Evolutionary conservation across 2,888 invertebrate species (phyloP).

Genomic region (Tetragonula carbonaria): DNA sequence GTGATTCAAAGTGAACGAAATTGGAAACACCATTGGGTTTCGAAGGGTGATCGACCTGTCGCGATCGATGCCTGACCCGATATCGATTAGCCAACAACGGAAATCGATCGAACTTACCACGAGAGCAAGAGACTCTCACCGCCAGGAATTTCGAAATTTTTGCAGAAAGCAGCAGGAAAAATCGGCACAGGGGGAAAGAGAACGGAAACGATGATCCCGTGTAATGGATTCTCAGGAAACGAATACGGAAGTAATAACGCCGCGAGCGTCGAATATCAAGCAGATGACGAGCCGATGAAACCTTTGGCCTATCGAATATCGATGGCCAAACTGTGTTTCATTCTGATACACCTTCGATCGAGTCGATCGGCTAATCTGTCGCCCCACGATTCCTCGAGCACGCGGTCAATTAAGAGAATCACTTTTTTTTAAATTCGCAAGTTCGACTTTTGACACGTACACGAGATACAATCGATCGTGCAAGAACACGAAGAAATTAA

Average conservation of each 20-base stretch:
- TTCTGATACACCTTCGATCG: not conserved
- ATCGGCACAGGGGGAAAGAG: not conserved
- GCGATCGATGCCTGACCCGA: not conserved
- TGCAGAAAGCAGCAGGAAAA: not conserved
- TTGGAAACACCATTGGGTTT: not conserved
- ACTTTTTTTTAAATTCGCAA: too few relatives aligned
- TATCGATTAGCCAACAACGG: not conserved
- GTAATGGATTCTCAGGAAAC: not conserved
- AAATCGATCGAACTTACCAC: not conserved
- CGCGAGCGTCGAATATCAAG: constrained; percentile 31
- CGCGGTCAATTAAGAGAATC: not conserved
- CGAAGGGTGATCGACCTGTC: not conserved
- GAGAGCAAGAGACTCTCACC: not conserved
- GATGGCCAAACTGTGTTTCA: not conserved
- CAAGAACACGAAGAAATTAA: too few relatives aligned
- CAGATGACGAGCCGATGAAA: not conserved
- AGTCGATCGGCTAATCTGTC: not conserved
- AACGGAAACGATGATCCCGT: not conserved
- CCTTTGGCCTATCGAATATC: constrained; percentile 11
- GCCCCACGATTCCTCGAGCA: not conserved
- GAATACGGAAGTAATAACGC: constrained; percentile 28
- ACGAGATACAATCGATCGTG: too few relatives aligned
- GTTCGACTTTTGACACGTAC: too few relatives aligned
- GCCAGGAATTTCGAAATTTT: not conserved
- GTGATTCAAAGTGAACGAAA: not conserved